Evolutionary conservation across 2,113 vertebrate species (phyloP).

Genomic region (Brachypodius melanocephalos): DNA sequence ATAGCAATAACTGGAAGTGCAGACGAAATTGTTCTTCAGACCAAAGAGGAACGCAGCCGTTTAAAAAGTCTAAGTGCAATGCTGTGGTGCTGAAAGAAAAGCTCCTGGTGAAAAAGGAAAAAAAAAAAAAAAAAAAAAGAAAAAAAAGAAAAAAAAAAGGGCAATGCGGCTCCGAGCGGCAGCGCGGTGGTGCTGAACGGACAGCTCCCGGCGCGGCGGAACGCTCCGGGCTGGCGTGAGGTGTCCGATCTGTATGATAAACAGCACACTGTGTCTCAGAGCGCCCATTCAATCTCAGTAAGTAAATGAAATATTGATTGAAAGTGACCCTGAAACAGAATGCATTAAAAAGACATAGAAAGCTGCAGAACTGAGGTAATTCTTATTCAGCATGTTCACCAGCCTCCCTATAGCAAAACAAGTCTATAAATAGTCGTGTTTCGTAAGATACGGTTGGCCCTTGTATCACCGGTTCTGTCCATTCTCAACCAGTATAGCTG

Average conservation of each 20-base stretch:
- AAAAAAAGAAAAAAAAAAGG: constrained; percentile 66
- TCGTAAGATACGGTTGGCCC: constrained; percentile 77
- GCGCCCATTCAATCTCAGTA: constrained; percentile 90
- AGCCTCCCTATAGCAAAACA: constrained; percentile 84
- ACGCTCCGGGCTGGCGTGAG: constrained; percentile 82
- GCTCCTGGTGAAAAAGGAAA: constrained; percentile 77
- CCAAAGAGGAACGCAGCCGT: constrained; percentile 82
- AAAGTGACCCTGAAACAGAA: constrained; percentile 93
- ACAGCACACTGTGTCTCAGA: constrained; percentile 88
- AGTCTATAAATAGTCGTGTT: constrained; percentile 83
- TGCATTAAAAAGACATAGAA: constrained; percentile 90
- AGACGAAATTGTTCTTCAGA: constrained; percentile 82
- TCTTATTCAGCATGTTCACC: constrained; percentile 84
- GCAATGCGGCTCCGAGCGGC: constrained; percentile 80
- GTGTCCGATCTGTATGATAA: constrained; percentile 89
- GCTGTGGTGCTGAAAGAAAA: constrained; percentile 84
- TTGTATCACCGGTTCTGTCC: constrained; percentile 75
- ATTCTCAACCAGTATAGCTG: constrained; percentile 70
- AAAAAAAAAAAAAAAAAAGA: constrained; percentile 65
- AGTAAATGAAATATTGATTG: constrained; percentile 95
- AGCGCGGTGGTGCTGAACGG: constrained; percentile 84
- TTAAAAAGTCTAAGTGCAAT: constrained; percentile 84
- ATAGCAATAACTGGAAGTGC: constrained; percentile 81
- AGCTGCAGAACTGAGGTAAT: constrained; percentile 86
- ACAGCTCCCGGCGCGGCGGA: constrained; percentile 82